A percentile compares a stretch with the other conserved stretches of the same genome.
These are phyloP conservation scores for Dolomedes plantarius DNA, from an alignment of 2,888 invertebrate species.

Conservation along the genomic window DNA sequence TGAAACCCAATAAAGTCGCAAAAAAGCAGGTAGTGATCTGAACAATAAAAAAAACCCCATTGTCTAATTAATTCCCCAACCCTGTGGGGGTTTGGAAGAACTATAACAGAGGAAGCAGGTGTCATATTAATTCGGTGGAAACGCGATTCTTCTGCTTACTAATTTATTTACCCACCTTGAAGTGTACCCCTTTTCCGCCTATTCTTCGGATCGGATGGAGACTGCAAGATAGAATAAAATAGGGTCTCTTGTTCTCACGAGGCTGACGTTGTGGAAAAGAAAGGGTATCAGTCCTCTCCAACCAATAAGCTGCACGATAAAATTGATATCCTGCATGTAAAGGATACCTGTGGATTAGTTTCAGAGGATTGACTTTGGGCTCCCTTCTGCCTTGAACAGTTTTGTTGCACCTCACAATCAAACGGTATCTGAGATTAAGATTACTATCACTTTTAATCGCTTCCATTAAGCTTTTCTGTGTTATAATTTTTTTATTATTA, in stretches of 20 bases:
- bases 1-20: too few species aligned
- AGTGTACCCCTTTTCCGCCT: constrained; percentile 3
- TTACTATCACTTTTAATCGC: too few species aligned
- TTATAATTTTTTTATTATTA: too few species aligned
- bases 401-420: too few species aligned
- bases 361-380: too few species aligned
- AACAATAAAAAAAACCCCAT: too few species aligned
- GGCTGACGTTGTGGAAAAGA: too few species aligned
- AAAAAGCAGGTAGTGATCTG: too few species aligned
- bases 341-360: neutral
- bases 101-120: constrained; percentile 10
- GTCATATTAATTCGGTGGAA: neutral
- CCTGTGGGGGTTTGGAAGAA: neutral
- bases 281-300: neutral
- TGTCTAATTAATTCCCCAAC: constrained; percentile 6
- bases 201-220: neutral
- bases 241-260: neutral
- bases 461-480: too few species aligned
- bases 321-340: neutral
- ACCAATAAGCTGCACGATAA: too few species aligned
- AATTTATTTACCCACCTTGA: neutral
- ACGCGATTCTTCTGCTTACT: neutral
- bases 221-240: neutral
- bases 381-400: too few species aligned
- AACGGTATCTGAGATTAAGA: too few species aligned